Evolutionary conservation across 2,888 invertebrate species (phyloP).

Genomic region (Fabriciana adippe): DNA sequence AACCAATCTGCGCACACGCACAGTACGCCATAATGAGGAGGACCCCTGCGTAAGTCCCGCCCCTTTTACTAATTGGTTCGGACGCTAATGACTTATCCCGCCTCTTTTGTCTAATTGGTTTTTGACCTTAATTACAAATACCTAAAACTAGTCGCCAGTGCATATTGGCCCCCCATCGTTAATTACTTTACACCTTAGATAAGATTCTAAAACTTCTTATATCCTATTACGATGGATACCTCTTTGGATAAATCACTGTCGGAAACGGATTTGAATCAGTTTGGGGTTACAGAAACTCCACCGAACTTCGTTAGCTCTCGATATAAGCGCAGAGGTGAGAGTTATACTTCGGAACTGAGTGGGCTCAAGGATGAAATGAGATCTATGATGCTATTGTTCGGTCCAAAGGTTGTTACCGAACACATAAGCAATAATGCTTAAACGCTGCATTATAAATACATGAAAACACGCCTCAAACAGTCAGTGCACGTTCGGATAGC

Average conservation of each 20-base stretch:
- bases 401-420: too few relatives aligned
- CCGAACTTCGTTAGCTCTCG: constrained; percentile 16
- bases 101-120: constrained; percentile 3
- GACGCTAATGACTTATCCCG: not conserved
- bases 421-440: too few relatives aligned
- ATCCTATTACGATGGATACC: constrained; percentile 4
- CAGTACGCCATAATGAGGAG: too few relatives aligned
- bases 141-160: constrained; percentile 1
- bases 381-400: constrained; percentile 21
- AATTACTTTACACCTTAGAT: constrained; percentile 2
- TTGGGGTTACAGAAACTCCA: constrained; percentile 4
- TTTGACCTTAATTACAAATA: constrained; percentile 8
- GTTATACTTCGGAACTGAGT: constrained; percentile 3
- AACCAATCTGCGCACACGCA: too few relatives aligned
- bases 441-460: too few relatives aligned
- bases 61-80: too few relatives aligned
- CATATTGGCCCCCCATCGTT: not conserved
- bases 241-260: constrained; percentile 5
- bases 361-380: constrained; percentile 30
- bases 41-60: too few relatives aligned
- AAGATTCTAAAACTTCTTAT: not conserved
- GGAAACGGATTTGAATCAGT: constrained; percentile 1
- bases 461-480: too few relatives aligned
- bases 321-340: constrained; percentile 9
- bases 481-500: too few relatives aligned